These are phyloP conservation scores for Lepilemur septentrionalis DNA, from an alignment of 2,797 vertebrate genomes.

Conservation along the genomic window DNA sequence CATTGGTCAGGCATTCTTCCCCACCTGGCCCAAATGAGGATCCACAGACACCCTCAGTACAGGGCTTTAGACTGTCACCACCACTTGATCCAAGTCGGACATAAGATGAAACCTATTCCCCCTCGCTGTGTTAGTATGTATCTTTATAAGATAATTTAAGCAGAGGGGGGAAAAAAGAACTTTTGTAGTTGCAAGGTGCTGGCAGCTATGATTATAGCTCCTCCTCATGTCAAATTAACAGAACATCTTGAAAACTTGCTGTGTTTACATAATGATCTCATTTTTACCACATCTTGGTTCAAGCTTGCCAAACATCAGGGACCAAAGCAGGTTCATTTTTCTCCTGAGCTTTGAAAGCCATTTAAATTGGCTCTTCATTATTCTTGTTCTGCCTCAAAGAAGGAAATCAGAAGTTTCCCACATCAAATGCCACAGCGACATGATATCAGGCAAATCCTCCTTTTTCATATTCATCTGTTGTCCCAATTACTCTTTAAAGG, in stretches of 20 bases:
- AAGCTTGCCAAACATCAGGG: not conserved
- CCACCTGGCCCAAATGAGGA: not conserved
- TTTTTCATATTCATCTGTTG: not conserved
- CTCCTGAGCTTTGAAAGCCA: not conserved
- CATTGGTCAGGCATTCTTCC: not conserved
- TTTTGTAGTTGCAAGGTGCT: not conserved
- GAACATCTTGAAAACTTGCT: not conserved
- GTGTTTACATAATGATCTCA: not conserved
- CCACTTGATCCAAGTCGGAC: not conserved
- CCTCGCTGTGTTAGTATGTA: not conserved
- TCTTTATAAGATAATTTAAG: not conserved
- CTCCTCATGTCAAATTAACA: not conserved
- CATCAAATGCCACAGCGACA: not conserved
- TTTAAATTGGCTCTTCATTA: slow-evolving; percentile 23
- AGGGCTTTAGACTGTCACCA: not conserved
- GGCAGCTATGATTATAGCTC: not conserved
- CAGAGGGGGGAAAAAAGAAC: not conserved
- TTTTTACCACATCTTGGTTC: not conserved
- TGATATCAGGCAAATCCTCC: not conserved
- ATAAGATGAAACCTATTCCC: not conserved
- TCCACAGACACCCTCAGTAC: not conserved
- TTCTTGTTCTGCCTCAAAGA: not conserved
- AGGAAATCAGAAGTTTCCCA: not conserved
- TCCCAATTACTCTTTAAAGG: not conserved
- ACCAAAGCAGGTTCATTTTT: slow-evolving; percentile 1